These are phyloP conservation scores for Hemibagrus guttatus DNA, from an alignment of 2,797 vertebrate species.

Conservation along the genomic window DNA sequence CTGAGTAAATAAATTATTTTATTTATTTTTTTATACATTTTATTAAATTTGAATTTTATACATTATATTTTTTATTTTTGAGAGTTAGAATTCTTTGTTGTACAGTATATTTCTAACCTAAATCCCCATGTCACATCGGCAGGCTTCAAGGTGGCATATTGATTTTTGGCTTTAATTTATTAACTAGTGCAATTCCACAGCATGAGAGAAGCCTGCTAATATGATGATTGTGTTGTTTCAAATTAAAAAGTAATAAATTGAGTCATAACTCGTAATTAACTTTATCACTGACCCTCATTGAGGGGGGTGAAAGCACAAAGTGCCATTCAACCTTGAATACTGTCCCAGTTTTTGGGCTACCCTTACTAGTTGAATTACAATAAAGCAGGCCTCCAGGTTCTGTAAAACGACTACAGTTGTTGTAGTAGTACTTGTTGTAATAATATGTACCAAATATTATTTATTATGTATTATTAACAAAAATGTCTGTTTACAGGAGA, in stretches of 20 bases:
- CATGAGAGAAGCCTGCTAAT: constrained; percentile 49
- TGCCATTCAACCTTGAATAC: constrained; percentile 53
- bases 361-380: background rate
- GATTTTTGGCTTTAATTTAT: constrained; percentile 12
- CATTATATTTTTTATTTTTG: background rate
- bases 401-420: background rate
- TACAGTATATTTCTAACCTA: background rate
- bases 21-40: too few species aligned
- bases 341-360: constrained; percentile 14
- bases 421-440: too few species aligned
- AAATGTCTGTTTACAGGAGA: background rate
- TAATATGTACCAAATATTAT: background rate
- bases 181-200: background rate
- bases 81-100: constrained; percentile 11
- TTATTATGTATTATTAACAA: background rate
- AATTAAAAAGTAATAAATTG: constrained; percentile 68
- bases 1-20: background rate
- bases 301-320: constrained; percentile 53
- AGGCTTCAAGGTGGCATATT: background rate
- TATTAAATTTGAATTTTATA: too few species aligned
- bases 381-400: background rate
- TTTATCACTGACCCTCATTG: constrained; percentile 70
- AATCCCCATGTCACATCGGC: background rate
- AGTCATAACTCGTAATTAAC: constrained; percentile 71
- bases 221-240: constrained; percentile 58